Evolutionary conservation across 2,888 invertebrate genomes (phyloP), one percentile per base, ranked within the genome.

Genomic region (Dromius quadrimaculatus): DNA sequence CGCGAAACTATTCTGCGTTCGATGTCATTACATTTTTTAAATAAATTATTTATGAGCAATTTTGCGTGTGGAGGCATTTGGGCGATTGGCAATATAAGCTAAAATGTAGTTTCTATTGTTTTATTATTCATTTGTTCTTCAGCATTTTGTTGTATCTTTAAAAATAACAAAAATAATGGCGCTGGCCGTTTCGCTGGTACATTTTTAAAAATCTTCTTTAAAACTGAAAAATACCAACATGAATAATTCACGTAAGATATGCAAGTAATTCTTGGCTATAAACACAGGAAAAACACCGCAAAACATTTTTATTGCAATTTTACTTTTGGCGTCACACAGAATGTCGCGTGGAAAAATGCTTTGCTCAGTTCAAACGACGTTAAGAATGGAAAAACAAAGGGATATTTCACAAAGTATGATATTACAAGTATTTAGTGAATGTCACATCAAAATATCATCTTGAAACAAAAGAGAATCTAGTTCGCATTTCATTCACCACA

Each of bases 271-370:
- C 64, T 64, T 43, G 34, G 47, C 64, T 34, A 34, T 64, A 64
- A 64, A 64, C 64, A 64, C 34, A 32, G 47, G 64, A 45, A 9
- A 47, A 45, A 64, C 28, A 47, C 32, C 45, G 45, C 64, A 45
- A 34, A 36, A 36, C 36, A 59, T 36, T 59, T 59, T 59, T 59
- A 59, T 59, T 36, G 36, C 59, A 59, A 36, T 59, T 59, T 59
- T 59, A 59, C 59, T 36, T 59, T 36, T 36, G 36, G 19, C 20
- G 34, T 19, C 36, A 32, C 32, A 15, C 36, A 36, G 11, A 54
- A 54, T 54, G 50, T 54, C 50, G 50, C 50, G 13, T 54, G 50
- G 47, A 59, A 59, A 59, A 59, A 59, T 59, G 59, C 59, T 59
- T 59, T 59, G 59, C 28, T 17, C 50, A 28, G 15, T 28, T 54